These are phyloP conservation scores for Cantharis lateralis DNA, from an alignment of 2,888 invertebrate genomes.

Conservation along the genomic window DNA sequence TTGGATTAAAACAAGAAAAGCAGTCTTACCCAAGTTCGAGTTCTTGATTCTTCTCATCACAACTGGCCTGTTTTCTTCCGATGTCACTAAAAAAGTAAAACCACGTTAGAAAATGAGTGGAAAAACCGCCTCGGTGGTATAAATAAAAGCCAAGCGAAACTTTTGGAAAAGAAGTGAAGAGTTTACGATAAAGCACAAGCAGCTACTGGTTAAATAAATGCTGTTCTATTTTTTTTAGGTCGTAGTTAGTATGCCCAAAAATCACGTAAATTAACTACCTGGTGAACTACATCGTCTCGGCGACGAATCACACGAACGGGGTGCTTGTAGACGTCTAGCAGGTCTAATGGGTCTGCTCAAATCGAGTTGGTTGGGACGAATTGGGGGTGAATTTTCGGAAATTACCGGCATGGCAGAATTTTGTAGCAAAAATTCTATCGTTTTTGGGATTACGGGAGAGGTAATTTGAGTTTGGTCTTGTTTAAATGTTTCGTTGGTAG, in stretches of 20 bases:
- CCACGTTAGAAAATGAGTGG: not conserved
- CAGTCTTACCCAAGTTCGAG: slow-evolving; percentile 55
- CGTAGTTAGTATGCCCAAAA: not conserved
- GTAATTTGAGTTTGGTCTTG: slow-evolving; percentile 45
- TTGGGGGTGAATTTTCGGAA: slow-evolving; percentile 37
- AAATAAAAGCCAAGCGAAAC: not conserved
- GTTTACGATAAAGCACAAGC: slow-evolving; percentile 8
- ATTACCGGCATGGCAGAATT: slow-evolving; percentile 57
- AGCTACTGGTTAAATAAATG: not conserved
- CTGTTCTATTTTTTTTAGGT: slow-evolving; percentile 6
- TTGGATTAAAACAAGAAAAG: not conserved
- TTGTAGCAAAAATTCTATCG: slow-evolving; percentile 57
- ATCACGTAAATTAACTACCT: slow-evolving; percentile 39
- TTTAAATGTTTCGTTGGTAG: slow-evolving; percentile 43
- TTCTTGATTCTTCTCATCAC: slow-evolving; percentile 55
- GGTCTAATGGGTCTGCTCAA: slow-evolving; percentile 51
- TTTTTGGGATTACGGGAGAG: slow-evolving; percentile 59
- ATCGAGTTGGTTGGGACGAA: slow-evolving; percentile 51
- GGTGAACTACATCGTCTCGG: slow-evolving; percentile 42
- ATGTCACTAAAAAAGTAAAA: slow-evolving; percentile 16
- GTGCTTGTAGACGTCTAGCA: slow-evolving; percentile 47
- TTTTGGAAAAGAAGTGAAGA: not conserved
- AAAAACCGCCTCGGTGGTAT: not conserved
- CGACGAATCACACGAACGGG: slow-evolving; percentile 39
- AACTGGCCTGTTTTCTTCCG: slow-evolving; percentile 45